Evolutionary conservation across 2,888 invertebrate genomes (phyloP).

Genomic region (Pseudococcus longispinus): DNA sequence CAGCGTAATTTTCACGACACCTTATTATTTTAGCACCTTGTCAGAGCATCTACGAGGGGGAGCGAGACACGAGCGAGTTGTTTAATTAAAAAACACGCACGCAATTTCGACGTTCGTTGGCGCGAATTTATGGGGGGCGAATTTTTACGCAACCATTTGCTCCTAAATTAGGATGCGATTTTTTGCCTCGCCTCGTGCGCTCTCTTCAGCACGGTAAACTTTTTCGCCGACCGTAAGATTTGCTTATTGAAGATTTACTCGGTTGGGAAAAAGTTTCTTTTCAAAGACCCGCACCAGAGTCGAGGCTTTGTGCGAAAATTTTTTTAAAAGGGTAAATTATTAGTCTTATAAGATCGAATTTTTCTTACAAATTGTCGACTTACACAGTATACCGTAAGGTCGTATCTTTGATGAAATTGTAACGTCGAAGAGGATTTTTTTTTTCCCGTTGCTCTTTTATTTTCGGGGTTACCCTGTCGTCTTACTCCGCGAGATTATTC

Average conservation of each 20-base stretch:
- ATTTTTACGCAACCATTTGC: conserved; percentile 20
- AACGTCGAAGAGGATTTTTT: background rate
- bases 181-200: background rate
- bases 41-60: background rate
- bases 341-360: background rate
- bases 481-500: background rate
- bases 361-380: background rate
- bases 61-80: background rate
- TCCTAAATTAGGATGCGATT: conserved; percentile 20
- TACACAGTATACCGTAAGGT: background rate
- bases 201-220: background rate
- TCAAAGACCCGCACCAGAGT: background rate
- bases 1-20: conserved; percentile 28
- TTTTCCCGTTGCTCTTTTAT: background rate
- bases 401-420: conserved; percentile 1
- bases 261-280: background rate
- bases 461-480: background rate
- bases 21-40: conserved; percentile 31
- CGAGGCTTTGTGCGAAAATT: background rate
- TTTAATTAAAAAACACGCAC: conserved; percentile 30
- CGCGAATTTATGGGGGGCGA: background rate
- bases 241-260: conserved; percentile 3
- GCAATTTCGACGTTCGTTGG: conserved; percentile 28
- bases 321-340: background rate
- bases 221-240: background rate